phyloP scores from a whole-genome alignment of 2,797 vertebrate genomes.

The Takifugu ocellatus region DNA sequence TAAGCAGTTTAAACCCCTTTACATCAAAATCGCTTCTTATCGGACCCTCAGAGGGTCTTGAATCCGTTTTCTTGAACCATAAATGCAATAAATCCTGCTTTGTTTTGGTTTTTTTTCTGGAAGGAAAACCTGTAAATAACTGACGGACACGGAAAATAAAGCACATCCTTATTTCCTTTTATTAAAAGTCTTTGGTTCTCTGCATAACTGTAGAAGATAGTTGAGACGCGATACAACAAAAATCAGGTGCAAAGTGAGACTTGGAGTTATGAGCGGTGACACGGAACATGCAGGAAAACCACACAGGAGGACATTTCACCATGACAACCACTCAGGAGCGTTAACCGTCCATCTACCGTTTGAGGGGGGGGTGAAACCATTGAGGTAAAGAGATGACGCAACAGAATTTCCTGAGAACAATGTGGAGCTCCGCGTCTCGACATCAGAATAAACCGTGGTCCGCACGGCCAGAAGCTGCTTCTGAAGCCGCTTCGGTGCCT shows the following conservation, averaged over 20 bases:
- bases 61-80: too few species aligned
- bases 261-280: not conserved
- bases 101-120: too few species aligned
- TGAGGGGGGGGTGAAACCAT: slow-evolving; percentile 4
- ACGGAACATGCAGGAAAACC: not conserved
- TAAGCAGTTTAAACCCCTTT: too few species aligned
- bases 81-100: too few species aligned
- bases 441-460: slow-evolving; percentile 6
- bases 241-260: too few species aligned
- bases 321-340: slow-evolving; percentile 4
- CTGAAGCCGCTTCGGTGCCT: slow-evolving; percentile 27
- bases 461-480: slow-evolving; percentile 10
- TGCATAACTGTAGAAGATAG: not conserved
- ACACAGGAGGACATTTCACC: not conserved
- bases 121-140: too few species aligned
- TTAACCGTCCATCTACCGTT: slow-evolving; percentile 13
- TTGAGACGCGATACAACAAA: too few species aligned
- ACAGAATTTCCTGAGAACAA: slow-evolving; percentile 62
- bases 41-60: too few species aligned
- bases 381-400: slow-evolving; percentile 31
- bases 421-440: slow-evolving; percentile 20
- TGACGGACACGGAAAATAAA: too few species aligned
- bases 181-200: too few species aligned
- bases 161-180: too few species aligned
- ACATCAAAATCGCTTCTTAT: too few species aligned